Percentiles rank a stretch among this genome's conserved stretches.
Evolutionary conservation across 2,888 invertebrate species (phyloP).

Genomic region (Gryllus longicercus): DNA sequence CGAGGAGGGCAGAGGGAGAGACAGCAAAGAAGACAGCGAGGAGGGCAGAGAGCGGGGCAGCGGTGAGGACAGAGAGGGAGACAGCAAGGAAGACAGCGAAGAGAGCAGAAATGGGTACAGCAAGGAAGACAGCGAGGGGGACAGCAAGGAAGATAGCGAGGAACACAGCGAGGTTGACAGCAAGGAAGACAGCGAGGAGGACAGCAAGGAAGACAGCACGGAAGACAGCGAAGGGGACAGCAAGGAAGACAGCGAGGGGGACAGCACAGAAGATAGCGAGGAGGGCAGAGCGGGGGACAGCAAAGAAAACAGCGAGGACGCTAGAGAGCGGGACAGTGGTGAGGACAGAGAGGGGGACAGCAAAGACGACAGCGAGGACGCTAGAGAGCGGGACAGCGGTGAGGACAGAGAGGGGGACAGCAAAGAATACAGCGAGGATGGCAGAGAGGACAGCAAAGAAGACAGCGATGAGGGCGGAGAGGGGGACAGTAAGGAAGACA

Average conservation of each 20-base stretch:
- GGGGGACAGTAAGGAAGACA: too few species aligned
- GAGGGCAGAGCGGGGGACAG: not conserved
- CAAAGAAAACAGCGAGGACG: not conserved
- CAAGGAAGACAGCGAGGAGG: not conserved
- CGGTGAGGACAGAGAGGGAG: not conserved
- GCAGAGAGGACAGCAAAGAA: not conserved
- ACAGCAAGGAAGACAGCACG: not conserved
- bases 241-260: not conserved
- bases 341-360: too few species aligned
- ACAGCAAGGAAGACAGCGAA: not conserved
- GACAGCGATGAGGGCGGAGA: not conserved
- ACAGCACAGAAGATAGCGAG: not conserved
- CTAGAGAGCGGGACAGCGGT: too few species aligned
- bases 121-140: not conserved
- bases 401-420: too few species aligned
- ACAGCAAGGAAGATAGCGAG: too few species aligned
- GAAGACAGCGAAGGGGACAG: not conserved
- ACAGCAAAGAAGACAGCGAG: not conserved
- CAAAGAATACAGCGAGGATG: not conserved
- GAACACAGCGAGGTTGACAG: not conserved
- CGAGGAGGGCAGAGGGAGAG: too few species aligned
- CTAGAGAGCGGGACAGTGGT: too few species aligned
- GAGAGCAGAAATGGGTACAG: not conserved
- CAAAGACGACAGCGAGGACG: not conserved
- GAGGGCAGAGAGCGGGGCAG: too few species aligned